These are phyloP conservation scores for Sitta europaea DNA, from an alignment of 2,113 vertebrate genomes.

Conservation along the genomic window DNA sequence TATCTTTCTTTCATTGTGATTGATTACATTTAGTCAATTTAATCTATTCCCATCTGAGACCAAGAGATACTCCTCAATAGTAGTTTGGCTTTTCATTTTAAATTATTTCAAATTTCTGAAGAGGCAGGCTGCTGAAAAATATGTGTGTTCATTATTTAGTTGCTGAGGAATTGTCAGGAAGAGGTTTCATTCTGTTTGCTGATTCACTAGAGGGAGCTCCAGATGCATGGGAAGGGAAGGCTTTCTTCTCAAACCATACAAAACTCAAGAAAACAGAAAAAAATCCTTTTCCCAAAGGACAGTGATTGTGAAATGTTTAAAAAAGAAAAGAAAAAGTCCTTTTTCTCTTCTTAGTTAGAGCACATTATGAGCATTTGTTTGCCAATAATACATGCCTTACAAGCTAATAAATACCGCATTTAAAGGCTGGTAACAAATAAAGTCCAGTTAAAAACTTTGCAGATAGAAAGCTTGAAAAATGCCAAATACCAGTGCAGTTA, in stretches of 20 bases:
- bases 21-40: not conserved
- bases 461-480: not conserved
- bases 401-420: not conserved
- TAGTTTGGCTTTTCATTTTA: not conserved
- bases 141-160: not conserved
- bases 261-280: not conserved
- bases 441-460: not conserved
- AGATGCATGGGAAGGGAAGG: conserved; percentile 29
- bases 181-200: not conserved
- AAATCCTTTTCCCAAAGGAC: not conserved
- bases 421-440: not conserved
- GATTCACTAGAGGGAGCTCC: conserved; percentile 77
- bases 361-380: not conserved
- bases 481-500: not conserved
- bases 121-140: not conserved
- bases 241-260: not conserved
- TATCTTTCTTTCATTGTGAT: not conserved
- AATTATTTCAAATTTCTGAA: not conserved
- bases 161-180: not conserved
- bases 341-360: not conserved
- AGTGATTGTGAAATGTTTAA: not conserved
- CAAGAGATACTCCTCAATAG: not conserved
- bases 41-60: conserved; percentile 8
- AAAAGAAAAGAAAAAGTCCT: not conserved
- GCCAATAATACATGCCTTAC: not conserved